phyloP scores from a whole-genome alignment of 2,888 invertebrate species.

The Candidula unifasciata region DNA sequence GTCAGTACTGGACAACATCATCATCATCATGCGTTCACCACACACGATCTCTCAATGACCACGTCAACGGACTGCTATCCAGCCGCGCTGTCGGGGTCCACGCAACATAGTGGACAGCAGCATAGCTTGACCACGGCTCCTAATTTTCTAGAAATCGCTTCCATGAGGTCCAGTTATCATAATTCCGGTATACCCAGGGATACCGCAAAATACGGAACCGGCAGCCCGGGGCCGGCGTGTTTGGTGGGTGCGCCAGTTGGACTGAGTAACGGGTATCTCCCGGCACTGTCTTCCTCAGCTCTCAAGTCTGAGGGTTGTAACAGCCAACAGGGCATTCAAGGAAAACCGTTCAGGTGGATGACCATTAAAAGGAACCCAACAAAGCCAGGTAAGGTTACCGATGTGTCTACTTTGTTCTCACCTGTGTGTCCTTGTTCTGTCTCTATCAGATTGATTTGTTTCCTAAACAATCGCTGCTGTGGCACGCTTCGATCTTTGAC shows the following conservation, averaged over 20 bases:
- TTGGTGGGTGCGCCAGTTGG: constrained; percentile 12
- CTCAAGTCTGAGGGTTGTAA: constrained; percentile 68
- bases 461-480: no score
- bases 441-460: no score
- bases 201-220: constrained; percentile 30
- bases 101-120: constrained; percentile 26
- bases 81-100: neutral
- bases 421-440: no score
- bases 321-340: constrained; percentile 62
- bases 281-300: constrained; percentile 61
- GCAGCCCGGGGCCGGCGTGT: constrained; percentile 28
- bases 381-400: constrained; percentile 85
- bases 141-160: constrained; percentile 44
- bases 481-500: no score
- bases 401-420: no score
- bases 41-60: constrained; percentile 37
- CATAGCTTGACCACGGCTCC: constrained; percentile 30
- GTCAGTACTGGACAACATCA: neutral
- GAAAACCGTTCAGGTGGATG: constrained; percentile 95
- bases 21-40: constrained; percentile 20
- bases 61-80: constrained; percentile 40
- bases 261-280: constrained; percentile 45
- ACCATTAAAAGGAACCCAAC: constrained; percentile 97
- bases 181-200: constrained; percentile 1
- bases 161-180: constrained; percentile 36